Base-by-base conservation (phyloP, 2,797 vertebrate genomes). In the Sparus aurata region DNA sequence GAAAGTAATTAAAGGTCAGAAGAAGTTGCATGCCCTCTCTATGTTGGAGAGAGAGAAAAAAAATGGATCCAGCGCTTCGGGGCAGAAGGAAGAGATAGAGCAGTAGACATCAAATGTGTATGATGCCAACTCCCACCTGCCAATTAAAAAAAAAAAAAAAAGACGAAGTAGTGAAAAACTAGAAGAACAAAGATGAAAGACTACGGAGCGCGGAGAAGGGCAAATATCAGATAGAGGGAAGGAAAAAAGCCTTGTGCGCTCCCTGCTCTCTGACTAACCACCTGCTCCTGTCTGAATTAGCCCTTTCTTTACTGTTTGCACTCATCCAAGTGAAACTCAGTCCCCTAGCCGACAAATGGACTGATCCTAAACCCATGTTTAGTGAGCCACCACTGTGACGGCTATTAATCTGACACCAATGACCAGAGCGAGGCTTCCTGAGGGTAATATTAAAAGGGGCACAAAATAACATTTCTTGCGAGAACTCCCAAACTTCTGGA, bases 241-340 rank as follows among this genome's bases (percentile, higher is more conserved):
- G 75, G 77, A 62, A 91, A 34, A 86, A 90, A 76, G 71, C 61
- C 72, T 2, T 45, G 77, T 54, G 54, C 58, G 74, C 86, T 92
- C 90, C 69, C 80, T 76, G 79, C 80, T 53, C 75, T 84, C 80
- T 69, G 82, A 86, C 86, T 77, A 90, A 92, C 91, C 92, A 92
- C 92, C 92, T 93, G 92, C 89, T 89, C 92, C 80, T 49, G 70
- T 80, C 88, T 93, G 90, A 95, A 94, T 94, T 90, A 91, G 90
- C 88, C 82, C 91, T 92, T 93, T 93, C 89, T 93, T 93, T 89
- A 90, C 84, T 78, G 91, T 92, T 93, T 90, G 80, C 86, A 89
- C 82, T 83, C 89, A 78, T 79, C 85, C 85, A 80, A 87, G 91
- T 90, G 90, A 92, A 92, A 94, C 90, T 82, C 79, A 79, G 87